phyloP scores from a whole-genome alignment of 2,888 invertebrate species.

The Sabatieria punctata region DNA sequence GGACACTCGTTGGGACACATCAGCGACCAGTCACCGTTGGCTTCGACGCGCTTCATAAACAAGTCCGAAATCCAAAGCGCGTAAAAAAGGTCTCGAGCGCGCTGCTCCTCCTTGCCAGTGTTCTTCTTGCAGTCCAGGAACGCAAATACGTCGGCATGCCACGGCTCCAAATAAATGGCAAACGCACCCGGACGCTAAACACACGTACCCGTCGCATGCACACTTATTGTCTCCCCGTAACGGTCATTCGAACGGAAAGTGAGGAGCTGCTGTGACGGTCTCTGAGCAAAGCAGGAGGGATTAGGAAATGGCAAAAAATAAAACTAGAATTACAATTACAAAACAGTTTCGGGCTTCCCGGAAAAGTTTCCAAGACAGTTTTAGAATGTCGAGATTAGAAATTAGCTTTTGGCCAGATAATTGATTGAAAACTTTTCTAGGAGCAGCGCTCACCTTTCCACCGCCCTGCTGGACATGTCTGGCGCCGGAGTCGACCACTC shows the following conservation, averaged over 20 bases:
- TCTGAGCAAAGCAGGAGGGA: too few relatives aligned
- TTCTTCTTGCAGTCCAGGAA: conserved; percentile 88
- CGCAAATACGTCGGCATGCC: conserved; percentile 93
- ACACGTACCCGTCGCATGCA: conserved; percentile 10
- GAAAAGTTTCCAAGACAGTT: not conserved
- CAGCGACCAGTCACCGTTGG: conserved; percentile 67
- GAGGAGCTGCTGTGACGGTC: too few relatives aligned
- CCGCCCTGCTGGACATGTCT: conserved; percentile 95
- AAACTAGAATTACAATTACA: too few relatives aligned
- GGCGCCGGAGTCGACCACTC: conserved; percentile 86
- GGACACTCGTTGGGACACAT: conserved; percentile 93
- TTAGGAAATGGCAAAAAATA: too few relatives aligned
- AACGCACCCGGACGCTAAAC: conserved; percentile 72
- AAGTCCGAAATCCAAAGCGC: conserved; percentile 92
- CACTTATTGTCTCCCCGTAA: too few relatives aligned
- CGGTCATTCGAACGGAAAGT: not conserved
- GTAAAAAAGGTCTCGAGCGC: conserved; percentile 88
- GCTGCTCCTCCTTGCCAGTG: conserved; percentile 65
- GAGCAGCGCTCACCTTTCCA: too few relatives aligned
- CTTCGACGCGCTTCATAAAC: conserved; percentile 76
- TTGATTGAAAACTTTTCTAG: too few relatives aligned
- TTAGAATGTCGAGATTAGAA: too few relatives aligned
- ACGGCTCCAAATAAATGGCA: conserved; percentile 92
- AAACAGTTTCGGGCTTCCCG: too few relatives aligned
- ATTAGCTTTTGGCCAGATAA: too few relatives aligned